Base-by-base conservation (phyloP, 1,140 invertebrate genomes). In the Oreohelix idahoensis region DNA sequence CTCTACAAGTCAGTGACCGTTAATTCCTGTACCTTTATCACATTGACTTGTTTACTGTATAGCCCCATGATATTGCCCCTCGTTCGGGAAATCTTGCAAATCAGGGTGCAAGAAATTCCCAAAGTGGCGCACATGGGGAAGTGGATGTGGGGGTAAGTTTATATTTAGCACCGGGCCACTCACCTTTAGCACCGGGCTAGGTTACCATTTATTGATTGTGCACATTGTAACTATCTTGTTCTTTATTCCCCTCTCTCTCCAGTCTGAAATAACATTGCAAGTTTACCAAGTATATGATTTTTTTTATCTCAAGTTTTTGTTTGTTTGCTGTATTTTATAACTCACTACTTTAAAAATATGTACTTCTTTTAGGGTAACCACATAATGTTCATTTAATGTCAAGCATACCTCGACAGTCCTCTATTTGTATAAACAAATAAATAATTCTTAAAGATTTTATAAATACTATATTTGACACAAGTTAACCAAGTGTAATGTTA, bases 81-180 rank as follows among this genome's bases (percentile, higher is more conserved):
- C 20, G 29, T 66, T 66, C 29, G 29, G n/a, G 29, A 35, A 66
- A 66, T 8, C 63, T 35, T 66, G 29, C 5, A 66, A 66, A 29
- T 35, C 63, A 66, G n/a, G 63, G 63, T 66, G 51, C 53, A 78
- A n/a, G 32, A 78, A 77, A 77, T 38, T n/a, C 20, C 20, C 51
- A 35, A 8, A 35, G 51, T 39, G 74, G 49, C 26, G 74, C 45
- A 15, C 32, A 29, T 29, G 35, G 49, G 45, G 81, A 83, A 23
- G 70, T 76, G 35, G 81, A 83, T 13, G 11, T 83, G 51, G 74
- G 17, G 51, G 76, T 78, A 63, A 78, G 76, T 78, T 32, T 26
- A 29, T 5, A 63, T 13, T 58, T 78, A 58, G 51, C 29, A 15
- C 23, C 26, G 20, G 8, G 29, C 49, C 51, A 63, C 26, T 58